These are phyloP conservation scores for Palaemon carinicauda DNA, from an alignment of 1,140 invertebrate species.

Conservation along the genomic window DNA sequence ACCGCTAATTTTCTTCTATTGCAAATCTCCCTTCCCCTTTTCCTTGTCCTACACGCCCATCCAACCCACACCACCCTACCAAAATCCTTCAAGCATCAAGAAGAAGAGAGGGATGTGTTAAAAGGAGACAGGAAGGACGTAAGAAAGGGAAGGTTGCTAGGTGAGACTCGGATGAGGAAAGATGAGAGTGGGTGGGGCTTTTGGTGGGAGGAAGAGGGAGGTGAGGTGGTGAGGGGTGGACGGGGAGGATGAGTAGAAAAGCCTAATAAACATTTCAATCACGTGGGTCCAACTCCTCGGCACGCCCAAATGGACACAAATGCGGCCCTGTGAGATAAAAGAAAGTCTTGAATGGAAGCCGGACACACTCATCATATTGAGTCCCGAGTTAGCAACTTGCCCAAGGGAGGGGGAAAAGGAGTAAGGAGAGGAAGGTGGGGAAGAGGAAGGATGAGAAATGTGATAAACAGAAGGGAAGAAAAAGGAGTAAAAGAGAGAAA, in stretches of 20 bases:
- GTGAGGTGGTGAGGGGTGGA: not conserved
- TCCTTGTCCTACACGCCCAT: no score
- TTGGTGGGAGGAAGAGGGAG: not conserved
- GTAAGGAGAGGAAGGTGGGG: no score
- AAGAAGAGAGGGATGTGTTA: not conserved
- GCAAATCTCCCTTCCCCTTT: no score
- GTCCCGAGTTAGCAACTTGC: not conserved
- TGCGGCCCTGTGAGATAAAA: conserved; percentile 2
- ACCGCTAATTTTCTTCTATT: no score
- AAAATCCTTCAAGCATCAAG: not conserved
- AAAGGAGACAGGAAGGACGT: not conserved
- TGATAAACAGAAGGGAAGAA: no score
- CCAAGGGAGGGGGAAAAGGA: no score
- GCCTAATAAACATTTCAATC: not conserved
- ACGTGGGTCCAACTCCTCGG: not conserved
- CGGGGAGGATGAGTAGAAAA: no score
- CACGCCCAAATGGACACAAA: conserved; percentile 9
- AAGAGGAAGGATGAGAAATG: no score
- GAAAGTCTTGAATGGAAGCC: not conserved
- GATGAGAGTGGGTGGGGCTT: not conserved
- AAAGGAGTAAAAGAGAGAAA: no score
- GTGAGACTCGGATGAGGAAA: not conserved
- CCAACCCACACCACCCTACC: not conserved
- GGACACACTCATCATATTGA: conserved; percentile 2
- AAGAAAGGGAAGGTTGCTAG: not conserved